Evolutionary conservation across 2,797 vertebrate genomes (phyloP).

Genomic region (Eidolon dupreanum): DNA sequence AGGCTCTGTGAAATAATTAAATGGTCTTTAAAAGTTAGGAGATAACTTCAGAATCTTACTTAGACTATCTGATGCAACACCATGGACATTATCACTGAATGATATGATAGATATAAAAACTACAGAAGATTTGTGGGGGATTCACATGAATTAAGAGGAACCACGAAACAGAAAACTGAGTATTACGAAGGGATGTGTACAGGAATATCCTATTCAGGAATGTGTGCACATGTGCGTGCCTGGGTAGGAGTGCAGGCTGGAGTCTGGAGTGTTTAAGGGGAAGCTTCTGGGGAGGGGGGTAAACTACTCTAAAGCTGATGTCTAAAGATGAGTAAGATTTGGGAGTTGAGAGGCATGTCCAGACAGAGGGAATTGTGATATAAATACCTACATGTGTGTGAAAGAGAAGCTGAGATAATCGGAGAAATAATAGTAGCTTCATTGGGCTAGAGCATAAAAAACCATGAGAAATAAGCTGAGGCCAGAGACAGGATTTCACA

Average conservation of each 20-base stretch:
- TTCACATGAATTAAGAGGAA: not conserved
- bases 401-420: not conserved
- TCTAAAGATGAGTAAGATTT: not conserved
- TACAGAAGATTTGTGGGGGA: not conserved
- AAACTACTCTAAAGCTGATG: not conserved
- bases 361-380: not conserved
- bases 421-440: not conserved
- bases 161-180: not conserved
- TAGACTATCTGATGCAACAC: not conserved
- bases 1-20: not conserved
- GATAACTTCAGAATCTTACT: not conserved
- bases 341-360: not conserved
- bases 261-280: not conserved
- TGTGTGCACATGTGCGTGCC: accelerated
- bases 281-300: not conserved
- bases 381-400: not conserved
- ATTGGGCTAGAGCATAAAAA: not conserved
- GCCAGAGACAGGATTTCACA: not conserved
- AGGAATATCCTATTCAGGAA: not conserved
- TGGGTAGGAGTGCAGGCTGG: not conserved
- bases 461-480: not conserved
- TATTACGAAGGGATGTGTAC: not conserved
- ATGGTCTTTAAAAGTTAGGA: constrained; percentile 10
- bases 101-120: not conserved
- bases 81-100: not conserved